These are phyloP conservation scores for Urocitellus parryii DNA, from an alignment of 2,113 vertebrate species.

Conservation along the genomic window DNA sequence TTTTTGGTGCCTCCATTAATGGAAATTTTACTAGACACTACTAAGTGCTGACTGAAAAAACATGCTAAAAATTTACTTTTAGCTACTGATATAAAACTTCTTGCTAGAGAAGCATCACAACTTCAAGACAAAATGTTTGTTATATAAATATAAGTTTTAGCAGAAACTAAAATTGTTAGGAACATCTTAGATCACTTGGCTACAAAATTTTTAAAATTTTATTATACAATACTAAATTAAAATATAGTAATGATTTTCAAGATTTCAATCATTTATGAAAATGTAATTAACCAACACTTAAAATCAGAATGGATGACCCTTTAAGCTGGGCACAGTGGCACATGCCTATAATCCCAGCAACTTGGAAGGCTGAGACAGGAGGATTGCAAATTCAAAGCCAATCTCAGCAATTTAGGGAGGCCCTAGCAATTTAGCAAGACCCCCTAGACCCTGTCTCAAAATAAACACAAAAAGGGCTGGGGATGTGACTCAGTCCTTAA, in stretches of 20 bases:
- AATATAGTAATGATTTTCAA: constrained; percentile 55
- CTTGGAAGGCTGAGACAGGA: too few species aligned
- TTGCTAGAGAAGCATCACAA: constrained; percentile 59
- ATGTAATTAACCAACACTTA: constrained; percentile 39
- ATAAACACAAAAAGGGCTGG: too few species aligned
- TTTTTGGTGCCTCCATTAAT: constrained; percentile 49
- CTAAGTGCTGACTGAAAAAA: constrained; percentile 43
- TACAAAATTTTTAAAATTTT: constrained; percentile 63
- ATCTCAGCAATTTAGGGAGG: too few species aligned
- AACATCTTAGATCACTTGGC: constrained; percentile 46
- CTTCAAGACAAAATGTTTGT: constrained; percentile 46
- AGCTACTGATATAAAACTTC: neutral
- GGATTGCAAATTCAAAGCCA: too few species aligned
- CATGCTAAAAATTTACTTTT: constrained; percentile 23
- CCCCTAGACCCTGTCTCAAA: too few species aligned
- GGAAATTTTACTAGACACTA: constrained; percentile 46
- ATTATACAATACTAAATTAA: constrained; percentile 40
- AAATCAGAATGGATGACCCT: constrained; percentile 25
- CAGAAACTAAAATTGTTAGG: constrained; percentile 18
- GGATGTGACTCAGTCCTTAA: too few species aligned
- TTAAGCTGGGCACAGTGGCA: neutral
- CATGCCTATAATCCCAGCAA: too few species aligned
- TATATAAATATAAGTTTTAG: constrained; percentile 52
- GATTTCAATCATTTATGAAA: constrained; percentile 42
- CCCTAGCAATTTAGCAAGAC: too few species aligned